These are phyloP conservation scores for Pseudochaenichthys georgianus DNA, from an alignment of 2,797 vertebrate species.

Conservation along the genomic window DNA sequence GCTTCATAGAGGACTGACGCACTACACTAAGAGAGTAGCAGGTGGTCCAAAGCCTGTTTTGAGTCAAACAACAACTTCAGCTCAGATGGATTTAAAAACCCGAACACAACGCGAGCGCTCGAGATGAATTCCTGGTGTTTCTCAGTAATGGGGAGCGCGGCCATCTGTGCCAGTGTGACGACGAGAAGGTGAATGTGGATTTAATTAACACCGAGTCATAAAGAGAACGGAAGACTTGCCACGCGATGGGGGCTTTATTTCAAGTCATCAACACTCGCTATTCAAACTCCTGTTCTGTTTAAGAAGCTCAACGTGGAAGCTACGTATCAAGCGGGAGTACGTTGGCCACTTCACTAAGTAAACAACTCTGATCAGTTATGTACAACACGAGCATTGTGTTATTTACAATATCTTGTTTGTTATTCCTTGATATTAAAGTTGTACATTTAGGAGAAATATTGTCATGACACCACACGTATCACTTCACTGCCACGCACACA, in stretches of 20 bases:
- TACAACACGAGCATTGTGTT: no score
- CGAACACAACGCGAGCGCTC: constrained; percentile 15
- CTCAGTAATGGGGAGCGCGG: constrained; percentile 44
- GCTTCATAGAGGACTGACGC: constrained; percentile 20
- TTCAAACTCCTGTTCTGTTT: neutral
- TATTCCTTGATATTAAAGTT: no score
- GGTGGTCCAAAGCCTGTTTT: constrained; percentile 31
- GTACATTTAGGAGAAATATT: no score
- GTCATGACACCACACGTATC: no score
- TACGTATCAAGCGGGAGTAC: neutral
- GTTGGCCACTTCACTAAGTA: neutral
- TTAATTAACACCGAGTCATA: constrained; percentile 85
- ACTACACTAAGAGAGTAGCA: constrained; percentile 25
- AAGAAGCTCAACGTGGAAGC: constrained; percentile 52
- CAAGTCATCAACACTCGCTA: constrained; percentile 77
- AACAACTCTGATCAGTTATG: neutral
- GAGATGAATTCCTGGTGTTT: constrained; percentile 51
- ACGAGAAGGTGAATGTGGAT: constrained; percentile 79
- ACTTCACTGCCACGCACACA: no score
- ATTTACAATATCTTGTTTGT: no score
- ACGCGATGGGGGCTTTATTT: constrained; percentile 73
- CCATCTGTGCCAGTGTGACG: constrained; percentile 63
- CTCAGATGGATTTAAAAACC: constrained; percentile 34
- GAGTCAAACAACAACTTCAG: constrained; percentile 33
- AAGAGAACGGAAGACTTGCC: constrained; percentile 71